Evolutionary conservation across 2,888 invertebrate species (phyloP), one percentile per base, ranked within the genome.

Genomic region (Ectemnius cavifrons): DNA sequence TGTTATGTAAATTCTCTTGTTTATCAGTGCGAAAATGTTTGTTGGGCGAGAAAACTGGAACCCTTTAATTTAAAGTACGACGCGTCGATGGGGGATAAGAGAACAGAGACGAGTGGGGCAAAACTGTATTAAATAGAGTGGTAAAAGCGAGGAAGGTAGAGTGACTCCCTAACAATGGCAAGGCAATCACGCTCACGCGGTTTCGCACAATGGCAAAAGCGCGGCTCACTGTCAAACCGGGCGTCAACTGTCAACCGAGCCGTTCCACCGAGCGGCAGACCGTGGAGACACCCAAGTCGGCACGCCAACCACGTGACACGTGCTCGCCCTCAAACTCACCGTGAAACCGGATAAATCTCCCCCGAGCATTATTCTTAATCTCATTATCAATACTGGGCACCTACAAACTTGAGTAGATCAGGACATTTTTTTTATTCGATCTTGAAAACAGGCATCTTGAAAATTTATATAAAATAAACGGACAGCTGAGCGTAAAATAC

Each of bases 221-320:
- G 81, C 86, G 82, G 80, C 75, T 83, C 81, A 85, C 85, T 87
- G 90, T 90, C 90, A 90, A 89, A 89, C 85, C 82, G 87, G 37
- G 86, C 90, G 90, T 90, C 90, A 89, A 89, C 89, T 89, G 89
- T 89, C 89, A 86, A 90, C 88, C 65, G 77, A 82, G 62, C 63
- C 77, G 82, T 83, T 81, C 71, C 70, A 20, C 69, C 75, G 69
- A 73, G 83, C 73, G 82, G 77, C 81, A 83, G 83, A 82, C 73
- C 82, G 83, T 81, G 79, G 80, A 82, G 74, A 77, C 61, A 72
- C 71, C 45, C 49, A 57, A 23, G 61, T 59, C 71, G 66, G 67
- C 66, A 70, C 57, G 67, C 64, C 27, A 56, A 73, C 66, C 66
- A 66, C 65, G 65, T 27, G 27, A 60, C 67, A 45, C 62, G 61